These are phyloP conservation scores for Drosophila neotestacea DNA, from an alignment of 2,888 invertebrate genomes.

Conservation along the genomic window DNA sequence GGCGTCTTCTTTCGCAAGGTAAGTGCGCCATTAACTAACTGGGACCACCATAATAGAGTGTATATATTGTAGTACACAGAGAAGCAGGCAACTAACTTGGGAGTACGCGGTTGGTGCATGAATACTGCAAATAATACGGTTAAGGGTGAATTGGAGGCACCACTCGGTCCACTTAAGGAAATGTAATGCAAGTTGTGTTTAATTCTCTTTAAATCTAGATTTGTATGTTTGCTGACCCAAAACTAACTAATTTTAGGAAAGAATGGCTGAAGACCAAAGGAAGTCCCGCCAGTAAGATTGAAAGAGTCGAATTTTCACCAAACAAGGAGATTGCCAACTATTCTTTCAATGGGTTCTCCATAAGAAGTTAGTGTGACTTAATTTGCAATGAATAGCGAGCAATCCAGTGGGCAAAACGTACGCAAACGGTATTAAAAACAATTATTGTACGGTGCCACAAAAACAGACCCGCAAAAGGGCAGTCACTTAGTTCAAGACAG, in stretches of 20 bases:
- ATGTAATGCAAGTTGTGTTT: constrained; percentile 85
- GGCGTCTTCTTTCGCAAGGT: constrained; percentile 85
- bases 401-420: no score
- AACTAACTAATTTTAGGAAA: constrained; percentile 69
- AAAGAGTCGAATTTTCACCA: constrained; percentile 90
- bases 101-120: constrained; percentile 89
- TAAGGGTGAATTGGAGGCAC: constrained; percentile 88
- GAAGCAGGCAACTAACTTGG: constrained; percentile 87
- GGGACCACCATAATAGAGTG: neutral
- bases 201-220: neutral
- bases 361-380: constrained; percentile 79
- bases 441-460: no score
- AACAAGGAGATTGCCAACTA: constrained; percentile 87
- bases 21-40: constrained; percentile 32
- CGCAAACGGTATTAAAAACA: no score
- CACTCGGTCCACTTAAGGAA: constrained; percentile 86
- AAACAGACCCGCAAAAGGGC: no score
- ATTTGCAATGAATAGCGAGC: neutral
- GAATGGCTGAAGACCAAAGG: constrained; percentile 88
- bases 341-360: constrained; percentile 86
- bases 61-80: constrained; percentile 86
- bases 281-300: constrained; percentile 91
- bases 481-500: no score
- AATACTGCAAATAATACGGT: constrained; percentile 88
- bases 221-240: neutral